A percentile compares a stretch with the other conserved stretches of the same genome.
Evolutionary conservation across 2,113 vertebrate genomes (phyloP).

Genomic region (Gulo gulo): DNA sequence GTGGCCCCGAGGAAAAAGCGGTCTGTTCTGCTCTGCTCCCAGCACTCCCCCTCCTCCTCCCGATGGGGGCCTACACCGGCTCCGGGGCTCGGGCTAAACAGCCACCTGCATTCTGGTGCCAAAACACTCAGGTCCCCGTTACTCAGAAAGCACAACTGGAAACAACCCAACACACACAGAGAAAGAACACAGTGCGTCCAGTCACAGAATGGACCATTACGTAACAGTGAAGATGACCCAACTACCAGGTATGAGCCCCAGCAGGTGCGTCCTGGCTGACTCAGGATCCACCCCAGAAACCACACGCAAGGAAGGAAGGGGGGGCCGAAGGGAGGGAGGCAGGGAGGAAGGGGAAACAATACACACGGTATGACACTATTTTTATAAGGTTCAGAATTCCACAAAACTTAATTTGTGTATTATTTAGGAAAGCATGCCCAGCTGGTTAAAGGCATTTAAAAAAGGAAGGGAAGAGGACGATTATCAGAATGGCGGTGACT

Average conservation of each 20-base stretch:
- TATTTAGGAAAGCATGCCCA: not conserved
- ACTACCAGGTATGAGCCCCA: not conserved
- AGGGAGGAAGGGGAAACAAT: not conserved
- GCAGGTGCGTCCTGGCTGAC: no score
- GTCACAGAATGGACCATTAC: not conserved
- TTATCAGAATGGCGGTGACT: not conserved
- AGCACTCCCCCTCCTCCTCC: not conserved
- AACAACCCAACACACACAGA: not conserved
- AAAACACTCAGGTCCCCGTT: rapidly evolving
- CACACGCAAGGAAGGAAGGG: not conserved
- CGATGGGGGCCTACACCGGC: not conserved
- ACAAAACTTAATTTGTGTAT: rapidly evolving
- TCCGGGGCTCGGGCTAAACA: not conserved
- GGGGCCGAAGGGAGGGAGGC: no score
- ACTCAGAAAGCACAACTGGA: not conserved
- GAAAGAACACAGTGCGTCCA: not conserved
- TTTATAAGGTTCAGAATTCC: not conserved
- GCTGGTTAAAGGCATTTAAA: rapidly evolving
- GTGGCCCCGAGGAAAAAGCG: not conserved
- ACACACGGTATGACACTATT: not conserved
- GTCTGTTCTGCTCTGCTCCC: not conserved
- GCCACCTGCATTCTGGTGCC: not conserved
- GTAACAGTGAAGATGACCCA: not conserved
- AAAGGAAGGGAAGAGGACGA: not conserved
- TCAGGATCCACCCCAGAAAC: not conserved